Base-by-base conservation (phyloP, 2,888 invertebrate species). In the Gari tellinella region DNA sequence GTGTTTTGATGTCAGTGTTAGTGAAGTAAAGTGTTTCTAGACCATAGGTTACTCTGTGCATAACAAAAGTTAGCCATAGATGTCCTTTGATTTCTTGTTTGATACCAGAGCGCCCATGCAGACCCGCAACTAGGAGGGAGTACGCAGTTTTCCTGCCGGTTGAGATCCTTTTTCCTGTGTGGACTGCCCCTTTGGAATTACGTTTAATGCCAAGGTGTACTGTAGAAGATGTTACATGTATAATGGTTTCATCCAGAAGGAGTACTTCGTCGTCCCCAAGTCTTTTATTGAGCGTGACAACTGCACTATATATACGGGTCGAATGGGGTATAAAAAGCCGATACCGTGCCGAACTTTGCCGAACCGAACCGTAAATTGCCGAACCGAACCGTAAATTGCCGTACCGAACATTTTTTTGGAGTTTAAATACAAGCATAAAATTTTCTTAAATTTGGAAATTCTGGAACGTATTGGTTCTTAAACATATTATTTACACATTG, bases 21-120 rank as follows among this genome's bases (percentile, higher is more conserved):
- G 15, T 43, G 8, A 14, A 31, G 19, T 45, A 19, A n/a, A 26
- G 19, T 23, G 21, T 21, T 56, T 64, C 55, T 8, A 65, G 23
- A 2, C 65, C 56, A 48, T 65, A 57, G 8, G 41, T 10, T 14
- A 65, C 2, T 14, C 52, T 31, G 17, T 37, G 57, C 4, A 48
- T 48, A 26, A 65, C 40, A 26, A 53, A 57, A n/a, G 57, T 57
- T 10, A 5, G 15, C 57, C 57, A 57, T 1, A 57, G 23, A 31
- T 57, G 31, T 5, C 21, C 40, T 26, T 57, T 57, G 21, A 45
- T 43, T 21, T 3, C 15, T 14, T 31, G 31, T 38, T 25, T 31
- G 2, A 60, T 15, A 1, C 60, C 60, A 7, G 37, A 37, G 10
- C 10, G 37, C 14, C 60, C 45, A 48, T 57, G 52, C 17, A 52